phyloP scores from a whole-genome alignment of 2,888 invertebrate genomes.

The Tholera decimalis region DNA sequence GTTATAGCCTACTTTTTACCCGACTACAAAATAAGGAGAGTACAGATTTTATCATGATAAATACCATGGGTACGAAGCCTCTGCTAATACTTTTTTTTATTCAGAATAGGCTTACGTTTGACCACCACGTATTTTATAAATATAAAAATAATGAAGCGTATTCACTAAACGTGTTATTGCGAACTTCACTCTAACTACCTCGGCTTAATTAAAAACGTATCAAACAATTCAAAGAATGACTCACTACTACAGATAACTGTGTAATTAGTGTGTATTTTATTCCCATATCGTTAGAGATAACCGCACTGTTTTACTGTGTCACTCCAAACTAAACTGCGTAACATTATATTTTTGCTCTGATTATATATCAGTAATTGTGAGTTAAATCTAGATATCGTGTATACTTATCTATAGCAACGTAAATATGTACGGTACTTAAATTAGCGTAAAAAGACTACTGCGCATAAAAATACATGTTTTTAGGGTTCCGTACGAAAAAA shows the following conservation, averaged over 20 bases:
- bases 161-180: no score
- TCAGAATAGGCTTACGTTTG: no score
- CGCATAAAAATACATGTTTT: neutral
- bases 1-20: no score
- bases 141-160: no score
- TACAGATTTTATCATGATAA: no score
- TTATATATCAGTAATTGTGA: slow-evolving; percentile 24
- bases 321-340: slow-evolving; percentile 20
- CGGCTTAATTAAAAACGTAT: slow-evolving; percentile 12
- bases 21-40: no score
- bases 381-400: slow-evolving; percentile 8
- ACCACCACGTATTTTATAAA: no score
- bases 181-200: no score
- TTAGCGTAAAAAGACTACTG: neutral
- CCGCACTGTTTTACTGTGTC: neutral
- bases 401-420: slow-evolving; percentile 19
- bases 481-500: no score
- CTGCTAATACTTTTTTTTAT: no score
- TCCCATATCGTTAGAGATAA: slow-evolving; percentile 26
- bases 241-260: neutral
- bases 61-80: no score
- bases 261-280: neutral
- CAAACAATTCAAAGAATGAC: slow-evolving; percentile 1
- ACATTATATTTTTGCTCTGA: slow-evolving; percentile 27
- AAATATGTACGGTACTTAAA: slow-evolving; percentile 11